A percentile compares a stretch with the other conserved stretches of the same genome.
phyloP scores from a whole-genome alignment of 2,888 invertebrate genomes.

The Chrysolina haemoptera region DNA sequence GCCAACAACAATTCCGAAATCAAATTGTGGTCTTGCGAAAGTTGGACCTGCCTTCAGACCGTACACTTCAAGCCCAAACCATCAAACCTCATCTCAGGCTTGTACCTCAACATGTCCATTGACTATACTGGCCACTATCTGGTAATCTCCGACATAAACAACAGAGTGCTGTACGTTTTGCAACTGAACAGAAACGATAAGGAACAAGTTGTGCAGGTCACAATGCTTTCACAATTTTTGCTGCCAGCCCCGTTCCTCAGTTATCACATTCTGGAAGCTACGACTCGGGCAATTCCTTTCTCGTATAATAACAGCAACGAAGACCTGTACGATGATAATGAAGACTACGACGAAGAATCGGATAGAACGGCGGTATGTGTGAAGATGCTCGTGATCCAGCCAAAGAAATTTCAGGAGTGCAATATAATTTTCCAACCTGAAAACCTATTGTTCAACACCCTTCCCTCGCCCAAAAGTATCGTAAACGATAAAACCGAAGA shows the following conservation, averaged over 20 bases:
- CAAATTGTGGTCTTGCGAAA: slow-evolving; percentile 95
- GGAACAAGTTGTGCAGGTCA: slow-evolving; percentile 77
- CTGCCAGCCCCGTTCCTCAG: slow-evolving; percentile 91
- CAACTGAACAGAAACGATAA: slow-evolving; percentile 78
- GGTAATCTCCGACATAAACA: slow-evolving; percentile 89
- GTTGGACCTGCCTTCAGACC: slow-evolving; percentile 95
- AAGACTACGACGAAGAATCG: slow-evolving; percentile 72
- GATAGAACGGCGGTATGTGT: slow-evolving; percentile 71
- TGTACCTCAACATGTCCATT: slow-evolving; percentile 82
- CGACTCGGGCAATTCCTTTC: slow-evolving; percentile 71
- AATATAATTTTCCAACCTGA: slow-evolving; percentile 65
- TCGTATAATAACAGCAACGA: slow-evolving; percentile 70
- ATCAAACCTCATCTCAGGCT: slow-evolving; percentile 64
- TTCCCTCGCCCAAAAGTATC: slow-evolving; percentile 33
- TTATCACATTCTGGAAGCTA: slow-evolving; percentile 89
- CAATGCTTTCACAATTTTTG: slow-evolving; percentile 87
- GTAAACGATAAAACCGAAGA: slow-evolving; percentile 41
- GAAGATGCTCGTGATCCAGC: slow-evolving; percentile 86
- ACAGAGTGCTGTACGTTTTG: slow-evolving; percentile 81
- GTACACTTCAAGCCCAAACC: slow-evolving; percentile 78
- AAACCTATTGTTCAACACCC: slow-evolving; percentile 52
- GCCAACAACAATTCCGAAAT: slow-evolving; percentile 91
- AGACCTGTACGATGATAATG: slow-evolving; percentile 73
- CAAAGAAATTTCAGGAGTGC: slow-evolving; percentile 88
- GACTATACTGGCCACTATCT: slow-evolving; percentile 91